phyloP scores from a whole-genome alignment of 2,888 invertebrate species.

The Atrina japonica region DNA sequence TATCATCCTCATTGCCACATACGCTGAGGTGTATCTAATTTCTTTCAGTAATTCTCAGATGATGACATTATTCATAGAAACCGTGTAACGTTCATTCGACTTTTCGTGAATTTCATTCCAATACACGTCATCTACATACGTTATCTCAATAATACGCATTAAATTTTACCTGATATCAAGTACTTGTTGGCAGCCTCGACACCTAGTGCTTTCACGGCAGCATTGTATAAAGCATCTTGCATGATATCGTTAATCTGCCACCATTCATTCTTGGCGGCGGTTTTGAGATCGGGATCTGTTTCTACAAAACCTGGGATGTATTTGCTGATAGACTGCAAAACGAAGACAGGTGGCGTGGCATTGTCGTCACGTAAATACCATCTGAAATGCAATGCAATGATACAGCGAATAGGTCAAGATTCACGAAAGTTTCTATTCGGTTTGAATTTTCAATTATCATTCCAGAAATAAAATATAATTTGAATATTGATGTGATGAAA shows the following conservation, averaged over 20 bases:
- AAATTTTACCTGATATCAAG: conserved; percentile 49
- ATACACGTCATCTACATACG: too few relatives aligned
- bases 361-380: conserved; percentile 61
- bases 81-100: too few relatives aligned
- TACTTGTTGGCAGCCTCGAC: conserved; percentile 45
- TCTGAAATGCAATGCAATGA: conserved; percentile 32
- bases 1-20: too few relatives aligned
- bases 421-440: too few relatives aligned
- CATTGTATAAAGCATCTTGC: conserved; percentile 43
- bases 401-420: too few relatives aligned
- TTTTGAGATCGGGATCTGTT: conserved; percentile 46
- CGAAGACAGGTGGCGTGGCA: conserved; percentile 51
- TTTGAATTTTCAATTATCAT: too few relatives aligned
- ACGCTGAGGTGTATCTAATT: too few relatives aligned
- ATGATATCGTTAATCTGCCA: conserved; percentile 47
- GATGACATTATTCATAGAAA: too few relatives aligned
- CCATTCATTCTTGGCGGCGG: conserved; percentile 53
- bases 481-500: too few relatives aligned
- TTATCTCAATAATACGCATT: too few relatives aligned
- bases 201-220: conserved; percentile 42
- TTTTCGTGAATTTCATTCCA: too few relatives aligned
- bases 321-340: conserved; percentile 56
- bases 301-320: conserved; percentile 47
- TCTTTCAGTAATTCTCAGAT: too few relatives aligned
- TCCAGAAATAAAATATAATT: conserved; percentile 3